These are phyloP conservation scores for Pseudopodoces humilis DNA, from an alignment of 2,113 vertebrate genomes.

Conservation along the genomic window DNA sequence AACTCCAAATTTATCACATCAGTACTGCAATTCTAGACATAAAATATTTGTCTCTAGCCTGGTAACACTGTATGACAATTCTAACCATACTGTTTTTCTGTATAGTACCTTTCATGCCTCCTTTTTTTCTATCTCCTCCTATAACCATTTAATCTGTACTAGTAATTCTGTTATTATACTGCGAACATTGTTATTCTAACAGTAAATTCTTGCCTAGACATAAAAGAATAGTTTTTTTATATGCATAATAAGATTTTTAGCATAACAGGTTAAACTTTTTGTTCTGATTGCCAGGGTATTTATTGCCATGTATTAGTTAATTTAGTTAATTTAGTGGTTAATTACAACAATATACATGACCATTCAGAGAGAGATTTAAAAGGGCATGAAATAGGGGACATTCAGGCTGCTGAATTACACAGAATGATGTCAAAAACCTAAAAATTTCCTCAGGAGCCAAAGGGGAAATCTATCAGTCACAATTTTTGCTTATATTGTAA, in stretches of 20 bases:
- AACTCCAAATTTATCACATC: neutral
- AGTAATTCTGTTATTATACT: neutral
- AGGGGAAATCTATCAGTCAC: neutral
- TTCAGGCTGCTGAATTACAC: neutral
- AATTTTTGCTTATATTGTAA: neutral
- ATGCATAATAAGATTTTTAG: neutral
- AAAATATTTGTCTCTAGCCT: neutral
- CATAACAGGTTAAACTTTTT: neutral
- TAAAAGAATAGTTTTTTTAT: neutral
- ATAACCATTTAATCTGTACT: neutral
- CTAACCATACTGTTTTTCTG: rapidly evolving
- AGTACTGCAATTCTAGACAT: neutral
- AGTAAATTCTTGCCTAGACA: neutral
- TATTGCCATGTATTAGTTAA: neutral
- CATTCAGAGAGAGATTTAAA: neutral
- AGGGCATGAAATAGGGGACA: neutral
- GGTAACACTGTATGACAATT: neutral
- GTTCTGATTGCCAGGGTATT: neutral
- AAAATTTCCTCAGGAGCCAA: neutral
- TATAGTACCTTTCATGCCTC: neutral
- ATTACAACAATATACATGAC: neutral
- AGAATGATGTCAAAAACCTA: neutral
- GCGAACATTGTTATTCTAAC: neutral
- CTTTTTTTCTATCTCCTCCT: neutral
- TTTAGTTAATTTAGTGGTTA: neutral